Evolutionary conservation across 2,888 invertebrate genomes (phyloP), one percentile per base, ranked within the genome.

Genomic region (Cybosia mesomella): DNA sequence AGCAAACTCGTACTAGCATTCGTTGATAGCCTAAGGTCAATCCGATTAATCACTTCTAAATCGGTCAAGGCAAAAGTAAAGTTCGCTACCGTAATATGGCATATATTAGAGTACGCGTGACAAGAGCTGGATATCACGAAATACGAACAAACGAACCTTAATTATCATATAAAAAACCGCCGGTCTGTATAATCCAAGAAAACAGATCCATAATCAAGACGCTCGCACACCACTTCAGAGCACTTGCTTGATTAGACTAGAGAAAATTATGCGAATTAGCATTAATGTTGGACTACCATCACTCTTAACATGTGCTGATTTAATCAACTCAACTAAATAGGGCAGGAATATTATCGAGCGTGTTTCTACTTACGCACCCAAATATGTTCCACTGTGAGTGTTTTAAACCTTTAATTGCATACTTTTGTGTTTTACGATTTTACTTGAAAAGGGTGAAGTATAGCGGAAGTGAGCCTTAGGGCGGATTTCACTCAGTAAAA

Each of bases 211-310:
- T 67, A 64, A 67, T 58, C 67, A 71, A 70, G 71, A 64, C 55
- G 57, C 39, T 58, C n/a, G 58, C 83, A 76, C 75, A 76, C 80
- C 80, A 83, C 79, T 86, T 81, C 75, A 76, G 81, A 87, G 84
- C 91, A 90, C 89, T 91, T 79, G 88, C 79, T 85, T 91, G 90
- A 91, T 91, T 91, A 88, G 87, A 85, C 81, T 76, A 70, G 68
- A 78, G 84, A 77, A 85, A 89, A 89, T 91, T 90, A 90, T 89
- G 86, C 83, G 87, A 88, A 91, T 90, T 89, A 89, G 85, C 79
- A 54, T 73, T 76, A 74, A 75, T 73, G 77, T 74, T 61, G 65
- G 76, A 71, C 74, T 70, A 75, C 78, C 68, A 81, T 81, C 75
- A 74, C 68, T 84, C 83, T 5, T 82, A 75, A 76, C 78, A 82